Percentiles rank a stretch among this genome's conserved stretches.
These are phyloP conservation scores for Trissoscelio sp. DNA, from an alignment of 2,888 invertebrate genomes.

Conservation along the genomic window DNA sequence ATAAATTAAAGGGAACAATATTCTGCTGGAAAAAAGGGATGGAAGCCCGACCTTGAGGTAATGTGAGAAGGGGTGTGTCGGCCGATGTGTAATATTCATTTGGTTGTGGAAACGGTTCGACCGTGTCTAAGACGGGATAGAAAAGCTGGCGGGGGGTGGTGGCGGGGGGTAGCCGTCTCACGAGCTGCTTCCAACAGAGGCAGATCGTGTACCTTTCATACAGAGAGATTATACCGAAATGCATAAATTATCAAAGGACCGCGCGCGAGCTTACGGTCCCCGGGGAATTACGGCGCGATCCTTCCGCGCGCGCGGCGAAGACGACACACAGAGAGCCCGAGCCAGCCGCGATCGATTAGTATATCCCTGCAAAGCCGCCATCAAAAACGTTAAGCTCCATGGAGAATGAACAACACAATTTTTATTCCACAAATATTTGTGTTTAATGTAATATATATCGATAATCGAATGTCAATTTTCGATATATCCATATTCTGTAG, in stretches of 20 bases:
- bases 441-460: too few species aligned
- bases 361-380: conserved; percentile 41
- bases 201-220: conserved; percentile 72
- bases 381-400: conserved; percentile 36
- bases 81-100: conserved; percentile 65
- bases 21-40: too few species aligned
- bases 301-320: conserved; percentile 60
- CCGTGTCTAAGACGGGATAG: conserved; percentile 66
- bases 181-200: conserved; percentile 65
- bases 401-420: too few species aligned
- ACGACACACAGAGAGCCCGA: conserved; percentile 47
- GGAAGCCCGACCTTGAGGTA: too few species aligned
- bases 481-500: too few species aligned
- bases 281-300: conserved; percentile 69
- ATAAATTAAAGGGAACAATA: too few species aligned
- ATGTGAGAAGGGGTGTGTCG: conserved; percentile 42
- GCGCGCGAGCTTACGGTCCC: conserved; percentile 69
- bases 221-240: conserved; percentile 77
- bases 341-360: conserved; percentile 64
- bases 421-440: too few species aligned
- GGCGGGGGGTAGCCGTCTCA: conserved; percentile 62
- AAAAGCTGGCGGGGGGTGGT: too few species aligned
- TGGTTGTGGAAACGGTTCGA: conserved; percentile 17
- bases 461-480: too few species aligned
- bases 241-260: conserved; percentile 78